Evolutionary conservation across 2,113 vertebrate species (phyloP), one percentile per base, ranked within the genome.

Genomic region (Lagopus leucura): DNA sequence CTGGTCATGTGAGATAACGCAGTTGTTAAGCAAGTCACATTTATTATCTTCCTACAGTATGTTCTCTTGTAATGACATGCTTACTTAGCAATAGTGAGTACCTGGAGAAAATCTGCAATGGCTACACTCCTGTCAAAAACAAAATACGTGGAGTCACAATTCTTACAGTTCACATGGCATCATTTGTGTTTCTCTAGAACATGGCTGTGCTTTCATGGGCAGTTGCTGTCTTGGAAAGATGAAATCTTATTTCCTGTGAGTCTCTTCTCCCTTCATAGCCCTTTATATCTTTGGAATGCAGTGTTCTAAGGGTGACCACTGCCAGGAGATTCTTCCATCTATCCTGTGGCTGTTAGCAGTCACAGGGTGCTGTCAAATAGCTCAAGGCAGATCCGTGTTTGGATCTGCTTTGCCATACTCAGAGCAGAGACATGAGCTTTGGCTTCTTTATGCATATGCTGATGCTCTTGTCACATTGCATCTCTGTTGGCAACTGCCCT

Each of bases 11-110:
- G 1, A 94, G 88, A 88, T 94, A 94, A 88, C 79, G 76, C 28
- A 42, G 85, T 32, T 91, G 81, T 89, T 91, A 91, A 91, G 71
- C 66, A 85, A 92, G 88, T 77, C 75, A 69, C 48, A 70, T 91
- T 90, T 67, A 76, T 85, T 79, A 58, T 74, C 90, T 93, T 83
- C 64, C 61, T 86, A 34, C 50, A 86, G n/a, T 7, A n/a, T 74
- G 82, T 71, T 54, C 69, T 92, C 86, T 83, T 42, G 70, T 80
- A 34, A 32, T 4, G 28, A 52, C 32, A 34, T 81, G 82, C 85
- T 94, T 86, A 73, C 45, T 58, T 88, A 74, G 82, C 45, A 70
- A n/a, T 90, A 90, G 81, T 54, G 42, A 74, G 61, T 60, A 91
- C 50, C 88, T 81, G 69, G 60, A 88, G 55, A 95, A 91, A 94